phyloP scores from a whole-genome alignment of 2,888 invertebrate species.

The Minunthozetes semirufus region DNA sequence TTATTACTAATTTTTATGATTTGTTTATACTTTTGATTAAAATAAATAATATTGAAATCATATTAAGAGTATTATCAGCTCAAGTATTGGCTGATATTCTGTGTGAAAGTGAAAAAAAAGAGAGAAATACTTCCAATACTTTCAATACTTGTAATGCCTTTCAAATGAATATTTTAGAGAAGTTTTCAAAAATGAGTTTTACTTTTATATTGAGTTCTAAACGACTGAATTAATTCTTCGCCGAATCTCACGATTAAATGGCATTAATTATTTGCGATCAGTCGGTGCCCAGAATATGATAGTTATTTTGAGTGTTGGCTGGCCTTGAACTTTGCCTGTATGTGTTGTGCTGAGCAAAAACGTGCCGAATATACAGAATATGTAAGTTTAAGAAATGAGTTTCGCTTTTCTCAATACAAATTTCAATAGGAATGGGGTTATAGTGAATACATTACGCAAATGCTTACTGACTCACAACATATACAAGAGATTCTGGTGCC shows the following conservation, averaged over 20 bases:
- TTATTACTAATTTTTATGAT: background rate
- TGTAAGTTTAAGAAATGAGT: slow-evolving; percentile 10
- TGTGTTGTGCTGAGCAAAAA: background rate
- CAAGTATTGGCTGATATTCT: too few species aligned
- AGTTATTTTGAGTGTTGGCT: background rate
- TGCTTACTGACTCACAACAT: background rate
- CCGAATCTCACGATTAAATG: background rate
- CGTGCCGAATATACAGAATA: slow-evolving; percentile 11
- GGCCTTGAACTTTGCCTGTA: background rate
- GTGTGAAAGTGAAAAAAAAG: too few species aligned
- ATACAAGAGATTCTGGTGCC: background rate
- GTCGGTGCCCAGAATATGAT: background rate
- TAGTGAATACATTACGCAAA: slow-evolving; percentile 2
- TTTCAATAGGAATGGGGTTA: background rate
- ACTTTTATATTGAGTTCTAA: background rate
- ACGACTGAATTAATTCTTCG: background rate
- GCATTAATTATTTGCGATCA: slow-evolving; percentile 10
- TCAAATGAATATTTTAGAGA: background rate
- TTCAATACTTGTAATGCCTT: too few species aligned
- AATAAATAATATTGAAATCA: too few species aligned
- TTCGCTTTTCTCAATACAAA: slow-evolving; percentile 6
- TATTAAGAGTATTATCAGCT: too few species aligned
- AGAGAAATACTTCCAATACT: too few species aligned
- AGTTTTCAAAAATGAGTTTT: background rate
- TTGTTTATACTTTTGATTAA: background rate